phyloP scores from a whole-genome alignment of 2,888 invertebrate species.

The Timandra comae region DNA sequence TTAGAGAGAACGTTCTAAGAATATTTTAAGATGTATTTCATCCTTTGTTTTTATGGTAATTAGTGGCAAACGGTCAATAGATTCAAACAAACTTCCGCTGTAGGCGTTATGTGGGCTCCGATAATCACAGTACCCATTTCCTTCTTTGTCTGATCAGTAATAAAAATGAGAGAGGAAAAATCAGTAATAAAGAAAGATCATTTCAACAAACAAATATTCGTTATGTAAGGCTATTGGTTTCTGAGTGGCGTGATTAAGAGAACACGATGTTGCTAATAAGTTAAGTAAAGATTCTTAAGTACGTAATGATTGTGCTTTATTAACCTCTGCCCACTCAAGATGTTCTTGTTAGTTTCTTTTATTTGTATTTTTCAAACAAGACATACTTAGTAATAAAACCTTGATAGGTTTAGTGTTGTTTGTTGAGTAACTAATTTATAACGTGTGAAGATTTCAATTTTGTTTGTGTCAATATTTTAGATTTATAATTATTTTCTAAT shows the following conservation, averaged over 20 bases:
- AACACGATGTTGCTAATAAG: constrained; percentile 29
- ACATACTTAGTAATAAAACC: not conserved
- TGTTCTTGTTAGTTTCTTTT: not conserved
- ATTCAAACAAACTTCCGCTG: constrained; percentile 58
- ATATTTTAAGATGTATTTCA: constrained; percentile 32
- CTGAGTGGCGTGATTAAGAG: constrained; percentile 31
- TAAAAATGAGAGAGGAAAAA: constrained; percentile 24
- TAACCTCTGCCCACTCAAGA: constrained; percentile 24
- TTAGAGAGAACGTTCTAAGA: constrained; percentile 66
- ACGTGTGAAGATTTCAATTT: no score
- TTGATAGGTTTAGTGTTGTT: not conserved
- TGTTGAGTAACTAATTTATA: constrained; percentile 4
- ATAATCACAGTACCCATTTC: constrained; percentile 15
- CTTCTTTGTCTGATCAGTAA: constrained; percentile 21
- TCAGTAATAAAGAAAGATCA: constrained; percentile 38
- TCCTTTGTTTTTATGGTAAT: constrained; percentile 72
- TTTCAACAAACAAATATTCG: constrained; percentile 40
- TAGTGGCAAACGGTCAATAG: constrained; percentile 50
- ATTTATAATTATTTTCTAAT: no score
- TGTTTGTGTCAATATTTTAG: no score
- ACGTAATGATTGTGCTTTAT: constrained; percentile 25
- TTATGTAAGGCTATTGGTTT: constrained; percentile 30
- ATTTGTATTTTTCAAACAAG: no score
- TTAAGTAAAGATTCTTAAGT: constrained; percentile 23
- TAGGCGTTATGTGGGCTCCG: constrained; percentile 49